Percentiles rank a stretch among this genome's conserved stretches.
Evolutionary conservation across 2,113 vertebrate species (phyloP).

Genomic region (Mesoclemmys tuberculata): DNA sequence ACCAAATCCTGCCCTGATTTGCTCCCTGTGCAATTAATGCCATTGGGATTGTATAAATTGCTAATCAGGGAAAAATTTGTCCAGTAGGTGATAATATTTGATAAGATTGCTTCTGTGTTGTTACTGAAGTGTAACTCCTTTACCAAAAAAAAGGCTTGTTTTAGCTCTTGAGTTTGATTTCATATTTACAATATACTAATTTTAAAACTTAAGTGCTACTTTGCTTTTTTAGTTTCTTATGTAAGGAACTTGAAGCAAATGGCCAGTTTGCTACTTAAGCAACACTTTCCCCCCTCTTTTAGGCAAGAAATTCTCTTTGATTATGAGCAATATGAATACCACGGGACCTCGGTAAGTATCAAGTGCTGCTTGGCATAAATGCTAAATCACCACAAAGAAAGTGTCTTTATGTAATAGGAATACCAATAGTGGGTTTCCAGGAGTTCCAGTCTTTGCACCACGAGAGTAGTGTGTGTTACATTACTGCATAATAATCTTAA

Average conservation of each 20-base stretch:
- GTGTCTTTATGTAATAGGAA: not conserved
- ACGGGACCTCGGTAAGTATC: conserved; percentile 94
- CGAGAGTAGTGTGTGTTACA: not conserved
- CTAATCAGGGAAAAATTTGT: not conserved
- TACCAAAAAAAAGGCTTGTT: not conserved
- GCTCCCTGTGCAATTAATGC: not conserved
- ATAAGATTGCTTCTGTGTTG: accelerated
- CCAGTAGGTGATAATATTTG: not conserved
- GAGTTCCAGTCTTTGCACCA: not conserved
- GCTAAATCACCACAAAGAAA: not conserved
- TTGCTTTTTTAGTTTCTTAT: accelerated
- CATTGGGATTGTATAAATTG: not conserved
- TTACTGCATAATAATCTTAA: not conserved
- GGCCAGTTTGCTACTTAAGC: not conserved
- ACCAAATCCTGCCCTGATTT: not conserved
- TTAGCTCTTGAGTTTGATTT: not conserved
- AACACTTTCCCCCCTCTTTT: conserved; percentile 33
- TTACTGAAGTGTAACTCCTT: not conserved
- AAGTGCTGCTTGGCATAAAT: not conserved
- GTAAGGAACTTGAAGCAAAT: not conserved
- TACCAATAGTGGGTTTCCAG: not conserved
- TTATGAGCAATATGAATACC: conserved; percentile 97
- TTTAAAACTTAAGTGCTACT: not conserved
- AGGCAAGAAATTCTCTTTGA: conserved; percentile 97
- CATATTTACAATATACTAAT: not conserved